Evolutionary conservation across 2,888 invertebrate genomes (phyloP).

Genomic region (Yponomeuta cagnagella): DNA sequence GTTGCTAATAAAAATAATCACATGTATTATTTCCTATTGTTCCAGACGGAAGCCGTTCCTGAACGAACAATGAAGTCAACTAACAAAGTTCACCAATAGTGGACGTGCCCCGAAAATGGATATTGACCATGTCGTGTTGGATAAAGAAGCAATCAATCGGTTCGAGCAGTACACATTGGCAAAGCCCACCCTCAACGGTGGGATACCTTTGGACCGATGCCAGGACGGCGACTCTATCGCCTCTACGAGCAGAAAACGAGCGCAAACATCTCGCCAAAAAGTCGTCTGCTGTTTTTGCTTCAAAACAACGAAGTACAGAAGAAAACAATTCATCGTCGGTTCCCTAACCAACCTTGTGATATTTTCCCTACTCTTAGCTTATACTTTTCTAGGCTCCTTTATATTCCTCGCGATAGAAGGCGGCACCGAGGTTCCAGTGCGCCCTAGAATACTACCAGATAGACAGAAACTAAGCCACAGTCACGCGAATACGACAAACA

Average conservation of each 20-base stretch:
- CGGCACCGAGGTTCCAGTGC: slow-evolving; percentile 73
- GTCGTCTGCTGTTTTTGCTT: slow-evolving; percentile 73
- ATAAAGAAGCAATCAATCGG: slow-evolving; percentile 70
- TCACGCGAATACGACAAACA: slow-evolving; percentile 58
- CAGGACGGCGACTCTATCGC: slow-evolving; percentile 70
- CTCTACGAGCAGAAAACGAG: slow-evolving; percentile 68
- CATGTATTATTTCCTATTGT: slow-evolving; percentile 35
- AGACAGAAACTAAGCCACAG: slow-evolving; percentile 69
- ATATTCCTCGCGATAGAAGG: slow-evolving; percentile 91
- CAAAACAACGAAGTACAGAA: slow-evolving; percentile 71
- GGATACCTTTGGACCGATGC: slow-evolving; percentile 71
- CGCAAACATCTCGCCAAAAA: slow-evolving; percentile 68
- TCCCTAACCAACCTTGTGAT: slow-evolving; percentile 88
- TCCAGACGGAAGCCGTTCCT: slow-evolving; percentile 46
- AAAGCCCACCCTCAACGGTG: slow-evolving; percentile 68
- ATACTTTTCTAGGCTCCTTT: slow-evolving; percentile 85
- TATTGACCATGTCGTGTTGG: slow-evolving; percentile 68
- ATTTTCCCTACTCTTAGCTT: slow-evolving; percentile 86
- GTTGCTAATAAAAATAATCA: not conserved
- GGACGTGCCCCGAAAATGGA: slow-evolving; percentile 52
- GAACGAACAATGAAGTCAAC: slow-evolving; percentile 47
- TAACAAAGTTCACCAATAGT: slow-evolving; percentile 46
- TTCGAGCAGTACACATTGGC: slow-evolving; percentile 70
- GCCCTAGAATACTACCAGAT: slow-evolving; percentile 67
- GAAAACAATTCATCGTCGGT: slow-evolving; percentile 81